phyloP scores from a whole-genome alignment of 2,113 vertebrate genomes.

The Apodemus speciosus region DNA sequence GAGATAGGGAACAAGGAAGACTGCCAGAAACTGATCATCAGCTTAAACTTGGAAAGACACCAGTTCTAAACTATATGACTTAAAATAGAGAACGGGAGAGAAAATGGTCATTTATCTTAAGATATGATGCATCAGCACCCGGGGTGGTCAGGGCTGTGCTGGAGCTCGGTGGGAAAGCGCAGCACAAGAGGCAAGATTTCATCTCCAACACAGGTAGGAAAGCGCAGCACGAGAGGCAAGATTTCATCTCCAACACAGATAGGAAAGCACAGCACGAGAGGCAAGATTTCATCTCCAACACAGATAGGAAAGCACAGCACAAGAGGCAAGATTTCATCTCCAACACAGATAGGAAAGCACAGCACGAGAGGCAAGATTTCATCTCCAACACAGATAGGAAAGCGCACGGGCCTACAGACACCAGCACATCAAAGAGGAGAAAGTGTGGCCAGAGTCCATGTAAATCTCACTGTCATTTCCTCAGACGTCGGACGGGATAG shows the following conservation, averaged over 20 bases:
- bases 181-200: neutral
- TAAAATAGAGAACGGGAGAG: neutral
- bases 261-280: too few relatives aligned
- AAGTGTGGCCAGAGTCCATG: neutral
- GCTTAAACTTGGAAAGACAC: neutral
- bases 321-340: neutral
- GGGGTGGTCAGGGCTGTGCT: too few relatives aligned
- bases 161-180: neutral
- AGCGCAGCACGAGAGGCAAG: too few relatives aligned
- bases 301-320: too few relatives aligned
- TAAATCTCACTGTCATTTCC: too few relatives aligned
- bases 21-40: neutral
- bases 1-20: slow-evolving; percentile 2
- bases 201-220: neutral
- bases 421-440: neutral
- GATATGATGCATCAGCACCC: neutral
- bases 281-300: too few relatives aligned
- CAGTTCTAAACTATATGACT: neutral
- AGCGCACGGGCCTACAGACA: neutral
- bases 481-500: too few relatives aligned
- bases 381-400: neutral
- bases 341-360: too few relatives aligned
- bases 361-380: too few relatives aligned
- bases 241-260: neutral
- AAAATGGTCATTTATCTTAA: neutral